phyloP scores from a whole-genome alignment of 2,797 vertebrate genomes.

The Enteromius afrohamiltoni region DNA sequence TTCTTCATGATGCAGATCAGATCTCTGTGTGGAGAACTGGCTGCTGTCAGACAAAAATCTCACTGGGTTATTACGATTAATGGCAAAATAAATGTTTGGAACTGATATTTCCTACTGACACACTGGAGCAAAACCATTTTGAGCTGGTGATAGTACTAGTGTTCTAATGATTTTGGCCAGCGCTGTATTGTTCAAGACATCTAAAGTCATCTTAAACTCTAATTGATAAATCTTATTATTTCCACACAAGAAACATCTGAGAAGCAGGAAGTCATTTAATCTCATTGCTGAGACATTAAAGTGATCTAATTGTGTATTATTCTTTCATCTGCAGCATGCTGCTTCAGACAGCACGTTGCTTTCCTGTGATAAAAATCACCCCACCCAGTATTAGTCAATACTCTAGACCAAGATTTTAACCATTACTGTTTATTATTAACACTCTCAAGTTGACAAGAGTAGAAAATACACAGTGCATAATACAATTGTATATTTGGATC shows the following conservation, averaged over 20 bases:
- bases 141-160: neutral
- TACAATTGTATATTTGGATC: neutral
- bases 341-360: slow-evolving; percentile 54
- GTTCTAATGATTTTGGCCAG: neutral
- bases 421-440: slow-evolving; percentile 35
- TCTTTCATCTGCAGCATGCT: slow-evolving; percentile 67
- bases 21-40: neutral
- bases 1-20: neutral
- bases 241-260: slow-evolving; percentile 13
- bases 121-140: neutral
- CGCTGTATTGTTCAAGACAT: neutral
- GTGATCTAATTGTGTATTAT: slow-evolving; percentile 50
- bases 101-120: neutral
- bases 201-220: neutral
- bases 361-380: slow-evolving; percentile 52
- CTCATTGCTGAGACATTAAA: slow-evolving; percentile 19
- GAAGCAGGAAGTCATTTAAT: slow-evolving; percentile 16
- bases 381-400: slow-evolving; percentile 76
- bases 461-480: neutral
- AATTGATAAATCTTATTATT: neutral
- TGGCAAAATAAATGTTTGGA: neutral
- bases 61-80: neutral
- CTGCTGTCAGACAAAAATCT: neutral
- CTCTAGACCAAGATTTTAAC: slow-evolving; percentile 32
- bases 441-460: neutral